phyloP scores from a whole-genome alignment of 2,888 invertebrate genomes.

The Sphaerophoria taeniata region DNA sequence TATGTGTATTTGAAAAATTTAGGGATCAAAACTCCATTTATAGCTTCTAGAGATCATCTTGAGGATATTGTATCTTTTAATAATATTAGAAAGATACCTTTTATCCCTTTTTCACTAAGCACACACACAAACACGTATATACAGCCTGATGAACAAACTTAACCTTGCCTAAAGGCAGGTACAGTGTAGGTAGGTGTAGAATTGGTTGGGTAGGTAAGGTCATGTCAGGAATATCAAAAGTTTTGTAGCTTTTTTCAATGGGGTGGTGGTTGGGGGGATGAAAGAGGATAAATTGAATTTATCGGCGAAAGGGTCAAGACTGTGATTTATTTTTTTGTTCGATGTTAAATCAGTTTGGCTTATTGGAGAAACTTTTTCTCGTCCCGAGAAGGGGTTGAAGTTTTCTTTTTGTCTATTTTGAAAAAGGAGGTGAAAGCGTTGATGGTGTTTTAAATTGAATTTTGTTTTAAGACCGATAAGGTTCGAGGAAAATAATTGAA shows the following conservation, averaged over 20 bases:
- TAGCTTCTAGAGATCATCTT: conserved; percentile 60
- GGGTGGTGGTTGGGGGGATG: conserved; percentile 9
- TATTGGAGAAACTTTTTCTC: neutral
- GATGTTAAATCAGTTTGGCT: conserved; percentile 20
- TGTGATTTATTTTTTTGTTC: conserved; percentile 45
- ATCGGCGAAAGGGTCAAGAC: conserved; percentile 52
- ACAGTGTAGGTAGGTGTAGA: neutral
- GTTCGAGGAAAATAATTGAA: neutral
- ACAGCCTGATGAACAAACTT: neutral
- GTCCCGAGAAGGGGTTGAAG: neutral
- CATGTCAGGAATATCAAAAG: conserved; percentile 26
- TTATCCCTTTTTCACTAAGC: conserved; percentile 23
- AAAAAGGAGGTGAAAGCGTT: neutral
- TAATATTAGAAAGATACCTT: conserved; percentile 43
- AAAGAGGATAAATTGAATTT: conserved; percentile 53
- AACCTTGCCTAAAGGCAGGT: neutral
- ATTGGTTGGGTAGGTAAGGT: too few species aligned
- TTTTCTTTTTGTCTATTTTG: neutral
- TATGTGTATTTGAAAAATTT: conserved; percentile 3
- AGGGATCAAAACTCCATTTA: conserved; percentile 65
- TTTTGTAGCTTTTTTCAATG: conserved; percentile 33
- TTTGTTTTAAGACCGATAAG: neutral
- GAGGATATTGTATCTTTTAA: conserved; percentile 17
- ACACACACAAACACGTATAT: neutral
- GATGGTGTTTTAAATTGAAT: conserved; percentile 23